phyloP scores from a whole-genome alignment of 2,888 invertebrate species.

The Anorthoa munda region DNA sequence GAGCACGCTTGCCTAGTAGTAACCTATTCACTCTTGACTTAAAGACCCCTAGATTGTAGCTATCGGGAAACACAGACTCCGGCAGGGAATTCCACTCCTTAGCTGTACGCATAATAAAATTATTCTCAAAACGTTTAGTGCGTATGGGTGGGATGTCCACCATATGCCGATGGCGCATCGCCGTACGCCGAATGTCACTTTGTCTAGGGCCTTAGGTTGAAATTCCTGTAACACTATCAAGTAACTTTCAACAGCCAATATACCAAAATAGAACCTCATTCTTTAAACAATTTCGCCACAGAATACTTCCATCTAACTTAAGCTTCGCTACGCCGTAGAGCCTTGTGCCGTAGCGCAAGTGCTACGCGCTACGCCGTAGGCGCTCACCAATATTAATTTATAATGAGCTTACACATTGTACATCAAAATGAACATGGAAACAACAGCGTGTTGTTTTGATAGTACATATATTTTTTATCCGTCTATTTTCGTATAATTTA shows the following conservation, averaged over 20 bases:
- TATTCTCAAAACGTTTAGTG: too few relatives aligned
- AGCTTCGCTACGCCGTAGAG: constrained; percentile 9
- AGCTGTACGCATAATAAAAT: too few relatives aligned
- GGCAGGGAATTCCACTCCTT: too few relatives aligned
- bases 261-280: constrained; percentile 11
- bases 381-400: constrained; percentile 43
- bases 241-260: constrained; percentile 12
- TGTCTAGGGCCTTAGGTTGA: neutral
- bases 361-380: constrained; percentile 52
- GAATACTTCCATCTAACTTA: constrained; percentile 6
- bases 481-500: too few relatives aligned
- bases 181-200: too few relatives aligned
- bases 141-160: too few relatives aligned
- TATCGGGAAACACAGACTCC: too few relatives aligned
- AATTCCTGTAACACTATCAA: neutral
- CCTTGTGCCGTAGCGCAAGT: constrained; percentile 31
- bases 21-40: too few relatives aligned
- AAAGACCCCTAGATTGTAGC: too few relatives aligned
- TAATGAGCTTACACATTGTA: constrained; percentile 40
- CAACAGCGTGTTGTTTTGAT: neutral
- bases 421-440: constrained; percentile 4
- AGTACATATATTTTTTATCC: too few relatives aligned
- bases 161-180: too few relatives aligned
- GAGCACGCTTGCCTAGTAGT: too few relatives aligned
- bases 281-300: constrained; percentile 22